Conservation (phyloP, 1,140 invertebrate species). For the Heterodera schachtii region DNA sequence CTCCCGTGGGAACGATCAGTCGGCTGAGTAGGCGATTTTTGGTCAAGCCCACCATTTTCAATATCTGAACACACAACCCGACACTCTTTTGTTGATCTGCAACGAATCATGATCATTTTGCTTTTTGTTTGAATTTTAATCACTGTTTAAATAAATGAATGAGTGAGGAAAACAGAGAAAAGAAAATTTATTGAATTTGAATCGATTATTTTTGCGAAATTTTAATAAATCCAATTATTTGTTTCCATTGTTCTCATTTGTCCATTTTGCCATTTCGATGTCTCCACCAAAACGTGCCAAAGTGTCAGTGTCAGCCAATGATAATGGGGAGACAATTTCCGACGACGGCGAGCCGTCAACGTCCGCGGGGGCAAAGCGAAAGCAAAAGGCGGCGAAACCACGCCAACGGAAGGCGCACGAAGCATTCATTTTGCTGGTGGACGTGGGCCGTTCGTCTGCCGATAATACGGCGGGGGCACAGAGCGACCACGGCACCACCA, state of each 20-base stretch:
- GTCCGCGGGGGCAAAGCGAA: neutral
- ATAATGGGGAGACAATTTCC: neutral
- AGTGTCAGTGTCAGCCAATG: neutral
- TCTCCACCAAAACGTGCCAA: neutral
- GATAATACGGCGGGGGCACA: neutral
- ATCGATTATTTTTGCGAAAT: no score
- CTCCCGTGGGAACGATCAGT: conserved; percentile 56
- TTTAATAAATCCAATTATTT: no score
- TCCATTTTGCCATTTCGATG: neutral
- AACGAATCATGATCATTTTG: neutral
- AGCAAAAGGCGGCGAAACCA: neutral
- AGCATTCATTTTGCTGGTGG: conserved; percentile 18
- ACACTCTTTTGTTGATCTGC: neutral
- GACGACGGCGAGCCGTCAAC: neutral
- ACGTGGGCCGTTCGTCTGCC: neutral
- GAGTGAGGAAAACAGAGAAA: no score
- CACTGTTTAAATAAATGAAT: neutral
- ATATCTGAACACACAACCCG: conserved; percentile 10
- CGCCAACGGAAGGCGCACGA: neutral
- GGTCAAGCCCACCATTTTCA: conserved; percentile 51
- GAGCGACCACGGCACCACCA: neutral
- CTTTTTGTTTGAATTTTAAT: neutral
- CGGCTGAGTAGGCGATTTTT: conserved; percentile 50
- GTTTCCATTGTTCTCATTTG: no score
- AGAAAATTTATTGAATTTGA: no score